phyloP scores from a whole-genome alignment of 2,888 invertebrate species.

The Sabellastarte sp. region DNA sequence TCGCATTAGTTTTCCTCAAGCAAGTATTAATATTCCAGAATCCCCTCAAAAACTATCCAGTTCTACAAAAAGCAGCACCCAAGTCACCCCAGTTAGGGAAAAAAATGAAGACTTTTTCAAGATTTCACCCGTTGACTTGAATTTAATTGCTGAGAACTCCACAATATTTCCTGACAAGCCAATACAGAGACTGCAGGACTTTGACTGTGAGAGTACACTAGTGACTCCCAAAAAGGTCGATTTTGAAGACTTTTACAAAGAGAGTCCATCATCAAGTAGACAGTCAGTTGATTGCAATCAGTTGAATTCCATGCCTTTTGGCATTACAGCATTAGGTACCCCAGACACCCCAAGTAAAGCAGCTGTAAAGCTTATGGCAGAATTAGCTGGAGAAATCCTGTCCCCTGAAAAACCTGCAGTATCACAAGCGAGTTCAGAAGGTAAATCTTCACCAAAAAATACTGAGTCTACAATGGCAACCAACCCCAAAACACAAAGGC shows the following conservation, averaged over 20 bases:
- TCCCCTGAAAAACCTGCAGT: too few species aligned
- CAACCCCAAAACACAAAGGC: not conserved
- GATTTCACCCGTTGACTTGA: too few species aligned
- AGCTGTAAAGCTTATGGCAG: not conserved
- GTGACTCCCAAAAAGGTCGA: not conserved
- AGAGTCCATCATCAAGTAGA: not conserved
- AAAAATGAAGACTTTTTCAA: too few species aligned
- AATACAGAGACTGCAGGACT: not conserved
- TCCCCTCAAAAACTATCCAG: too few species aligned
- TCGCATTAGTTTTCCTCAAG: too few species aligned
- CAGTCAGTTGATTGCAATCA: too few species aligned
- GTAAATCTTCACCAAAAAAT: not conserved
- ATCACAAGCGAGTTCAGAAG: not conserved
- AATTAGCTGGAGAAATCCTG: not conserved
- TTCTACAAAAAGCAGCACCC: too few species aligned
- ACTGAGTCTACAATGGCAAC: not conserved
- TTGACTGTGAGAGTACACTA: not conserved
- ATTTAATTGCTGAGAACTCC: not conserved
- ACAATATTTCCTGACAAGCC: not conserved
- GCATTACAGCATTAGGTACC: not conserved
- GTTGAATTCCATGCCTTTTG: too few species aligned
- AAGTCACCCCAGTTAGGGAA: too few species aligned
- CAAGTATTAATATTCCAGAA: too few species aligned
- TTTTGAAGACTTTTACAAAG: not conserved
- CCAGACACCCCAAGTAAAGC: not conserved